phyloP scores from a whole-genome alignment of 1,140 invertebrate species.

The Teleogryllus occipitalis region DNA sequence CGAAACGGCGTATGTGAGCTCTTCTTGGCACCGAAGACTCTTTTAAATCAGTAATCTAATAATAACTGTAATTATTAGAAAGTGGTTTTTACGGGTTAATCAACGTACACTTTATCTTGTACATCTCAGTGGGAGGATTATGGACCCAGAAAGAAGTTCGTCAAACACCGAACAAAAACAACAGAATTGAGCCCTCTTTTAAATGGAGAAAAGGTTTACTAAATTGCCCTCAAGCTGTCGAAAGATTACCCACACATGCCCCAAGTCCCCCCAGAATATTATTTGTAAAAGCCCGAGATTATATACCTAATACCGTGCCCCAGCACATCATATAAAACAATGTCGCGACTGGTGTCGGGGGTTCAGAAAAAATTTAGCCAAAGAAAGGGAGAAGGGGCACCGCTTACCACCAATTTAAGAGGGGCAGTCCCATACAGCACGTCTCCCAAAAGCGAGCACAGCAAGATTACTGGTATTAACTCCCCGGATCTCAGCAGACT shows the following conservation, averaged over 20 bases:
- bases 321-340: neutral
- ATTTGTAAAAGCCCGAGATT: neutral
- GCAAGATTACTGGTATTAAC: neutral
- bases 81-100: neutral
- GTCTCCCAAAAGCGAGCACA: neutral
- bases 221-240: neutral
- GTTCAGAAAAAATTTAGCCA: neutral
- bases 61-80: neutral
- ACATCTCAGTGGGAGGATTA: neutral
- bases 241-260: neutral
- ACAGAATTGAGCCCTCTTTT: neutral
- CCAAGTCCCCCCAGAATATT: neutral
- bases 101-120: neutral
- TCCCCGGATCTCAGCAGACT: neutral
- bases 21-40: neutral
- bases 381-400: neutral
- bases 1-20: neutral
- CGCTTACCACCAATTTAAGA: neutral
- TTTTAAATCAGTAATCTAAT: neutral
- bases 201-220: neutral
- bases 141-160: neutral
- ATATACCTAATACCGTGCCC: neutral
- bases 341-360: neutral
- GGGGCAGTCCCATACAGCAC: neutral
- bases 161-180: neutral